phyloP scores from a whole-genome alignment of 2,888 invertebrate genomes.

The Brachylomia viminalis region DNA sequence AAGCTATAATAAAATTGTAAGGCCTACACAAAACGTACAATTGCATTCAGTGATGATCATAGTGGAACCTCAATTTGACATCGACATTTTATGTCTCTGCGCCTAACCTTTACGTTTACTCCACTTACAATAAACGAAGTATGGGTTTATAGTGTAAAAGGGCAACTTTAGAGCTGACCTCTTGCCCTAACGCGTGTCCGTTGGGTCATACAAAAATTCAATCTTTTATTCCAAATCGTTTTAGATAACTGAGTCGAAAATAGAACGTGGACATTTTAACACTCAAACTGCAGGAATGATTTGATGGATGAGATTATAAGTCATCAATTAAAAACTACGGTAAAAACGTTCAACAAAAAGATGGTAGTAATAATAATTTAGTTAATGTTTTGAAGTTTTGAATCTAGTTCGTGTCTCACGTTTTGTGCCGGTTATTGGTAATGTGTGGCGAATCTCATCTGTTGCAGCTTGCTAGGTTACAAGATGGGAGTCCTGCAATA shows the following conservation, averaged over 20 bases:
- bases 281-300: constrained; percentile 1
- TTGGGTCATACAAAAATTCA: background rate
- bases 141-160: constrained; percentile 25
- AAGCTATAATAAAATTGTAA: background rate
- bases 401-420: constrained; percentile 63
- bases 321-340: constrained; percentile 28
- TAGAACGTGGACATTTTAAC: background rate
- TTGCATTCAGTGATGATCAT: background rate
- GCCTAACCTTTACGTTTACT: constrained; percentile 29
- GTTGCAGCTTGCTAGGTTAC: constrained; percentile 45
- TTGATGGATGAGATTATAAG: constrained; percentile 21
- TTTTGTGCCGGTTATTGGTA: constrained; percentile 49
- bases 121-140: constrained; percentile 17
- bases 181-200: background rate
- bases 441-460: constrained; percentile 53
- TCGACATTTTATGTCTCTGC: constrained; percentile 35
- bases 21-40: background rate
- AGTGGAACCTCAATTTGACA: constrained; percentile 29
- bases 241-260: background rate
- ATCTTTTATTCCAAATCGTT: background rate
- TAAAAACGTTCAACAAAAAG: constrained; percentile 55
- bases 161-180: constrained; percentile 4
- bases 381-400: constrained; percentile 39
- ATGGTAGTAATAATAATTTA: constrained; percentile 34
- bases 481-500: constrained; percentile 14